Conservation (phyloP, 2,888 invertebrate species). For the Hipparchia semele region DNA sequence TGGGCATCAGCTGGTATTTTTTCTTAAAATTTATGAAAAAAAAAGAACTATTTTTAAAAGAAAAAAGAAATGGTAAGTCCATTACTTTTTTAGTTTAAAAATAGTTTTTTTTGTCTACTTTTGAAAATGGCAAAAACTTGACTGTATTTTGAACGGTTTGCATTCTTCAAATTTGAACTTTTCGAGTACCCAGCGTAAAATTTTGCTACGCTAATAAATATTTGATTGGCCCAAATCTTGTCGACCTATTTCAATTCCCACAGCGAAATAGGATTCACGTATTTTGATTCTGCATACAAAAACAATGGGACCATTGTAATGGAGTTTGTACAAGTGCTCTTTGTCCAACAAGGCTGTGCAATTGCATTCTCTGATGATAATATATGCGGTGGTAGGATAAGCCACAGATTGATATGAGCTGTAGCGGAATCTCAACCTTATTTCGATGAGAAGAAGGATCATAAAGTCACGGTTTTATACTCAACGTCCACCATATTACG, state of each 20-base stretch:
- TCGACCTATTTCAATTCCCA: conserved; percentile 16
- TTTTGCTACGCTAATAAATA: conserved; percentile 12
- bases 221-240: conserved; percentile 11
- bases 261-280: conserved; percentile 18
- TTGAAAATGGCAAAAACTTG: no score
- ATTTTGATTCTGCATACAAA: conserved; percentile 24
- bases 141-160: no score
- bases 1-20: no score
- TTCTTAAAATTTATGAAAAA: no score
- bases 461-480: conserved; percentile 14
- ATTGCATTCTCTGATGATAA: conserved; percentile 38
- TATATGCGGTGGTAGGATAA: conserved; percentile 33
- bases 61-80: no score
- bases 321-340: conserved; percentile 33
- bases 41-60: no score
- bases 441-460: conserved; percentile 7
- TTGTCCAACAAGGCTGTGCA: conserved; percentile 36
- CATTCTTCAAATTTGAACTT: no score
- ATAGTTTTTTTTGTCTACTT: no score
- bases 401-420: conserved; percentile 23
- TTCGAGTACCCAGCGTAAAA: neutral
- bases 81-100: no score
- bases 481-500: conserved; percentile 30
- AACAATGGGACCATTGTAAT: conserved; percentile 37
- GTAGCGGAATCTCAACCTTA: conserved; percentile 19